Base-by-base conservation (phyloP, 2,888 invertebrate species). In the Rotaria magnacalcarata region DNA sequence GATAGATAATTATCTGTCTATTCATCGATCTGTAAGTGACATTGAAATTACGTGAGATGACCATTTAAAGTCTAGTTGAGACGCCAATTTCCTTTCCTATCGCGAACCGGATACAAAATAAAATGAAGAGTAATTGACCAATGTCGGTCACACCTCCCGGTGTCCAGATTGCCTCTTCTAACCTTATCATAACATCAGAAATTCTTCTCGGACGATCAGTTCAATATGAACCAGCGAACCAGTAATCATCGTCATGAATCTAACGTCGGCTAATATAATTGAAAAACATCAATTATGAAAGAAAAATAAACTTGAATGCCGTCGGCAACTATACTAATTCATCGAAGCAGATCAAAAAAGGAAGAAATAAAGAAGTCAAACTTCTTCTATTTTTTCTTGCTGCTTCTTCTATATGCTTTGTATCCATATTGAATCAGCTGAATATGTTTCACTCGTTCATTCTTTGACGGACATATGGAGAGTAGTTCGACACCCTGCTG, bases 301-400 rank as follows among this genome's bases (percentile, higher is more conserved):
- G 19, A 41, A 67, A 67, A 67, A 67, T 67, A 67, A 67, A 67
- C 34, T 67, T 41, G 19, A 41, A 41, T 67, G 67, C 67, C 67
- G 27, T 67, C 67, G 67, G 67, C 67, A 34, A 67, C 16, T 67
- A 67, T 67, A 67, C 27, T 34, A 67, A 27, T 67, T 67, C 67
- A 67, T 19, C 27, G 67, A 67, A 19, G 16, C 27, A 27, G 34
- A 67, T 67, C 67, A 67, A 67, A 67, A 67, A 34, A 67, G 27
- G 16, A 34, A 27, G 27, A 54, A 54, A 54, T 54, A 54, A 54
- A 54, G 21, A 54, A 54, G 54, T 54, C 54, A 54, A 54, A 54
- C 54, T 60, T 60, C 24, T 60, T 56, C 21, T 4, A 8, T 19
- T 21, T 54, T 54, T 54, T 14, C 50, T 52, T 52, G 16, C 52